phyloP scores from a whole-genome alignment of 2,888 invertebrate species.

The Plagiodera versicolora region DNA sequence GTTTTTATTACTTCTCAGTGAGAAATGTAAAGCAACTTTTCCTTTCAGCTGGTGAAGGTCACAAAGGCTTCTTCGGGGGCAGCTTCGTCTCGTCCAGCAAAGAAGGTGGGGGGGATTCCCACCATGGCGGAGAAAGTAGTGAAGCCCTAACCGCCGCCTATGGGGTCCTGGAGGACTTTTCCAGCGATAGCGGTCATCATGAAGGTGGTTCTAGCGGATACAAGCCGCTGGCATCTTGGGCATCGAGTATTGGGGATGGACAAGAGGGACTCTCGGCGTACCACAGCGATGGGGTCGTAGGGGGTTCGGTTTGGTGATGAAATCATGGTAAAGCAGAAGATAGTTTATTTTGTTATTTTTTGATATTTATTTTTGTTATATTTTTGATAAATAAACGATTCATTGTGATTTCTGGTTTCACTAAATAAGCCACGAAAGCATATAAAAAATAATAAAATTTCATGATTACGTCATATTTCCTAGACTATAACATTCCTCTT shows the following conservation, averaged over 20 bases:
- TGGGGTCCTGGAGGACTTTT: conserved; percentile 30
- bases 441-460: too few species aligned
- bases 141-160: conserved; percentile 15
- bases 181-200: conserved; percentile 11
- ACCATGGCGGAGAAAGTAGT: conserved; percentile 31
- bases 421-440: too few species aligned
- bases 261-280: conserved; percentile 19
- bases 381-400: too few species aligned
- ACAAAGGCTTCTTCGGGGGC: conserved; percentile 39
- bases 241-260: conserved; percentile 13
- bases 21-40: background rate
- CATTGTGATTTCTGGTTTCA: too few species aligned
- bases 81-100: conserved; percentile 43
- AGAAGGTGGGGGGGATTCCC: conserved; percentile 38
- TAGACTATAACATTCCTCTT: too few species aligned
- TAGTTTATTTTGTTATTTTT: background rate
- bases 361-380: too few species aligned
- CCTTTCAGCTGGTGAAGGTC: conserved; percentile 30
- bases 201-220: conserved; percentile 12
- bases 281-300: conserved; percentile 14
- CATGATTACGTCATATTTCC: too few species aligned
- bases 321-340: background rate
- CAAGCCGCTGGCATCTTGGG: background rate
- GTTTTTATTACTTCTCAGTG: too few species aligned
- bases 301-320: conserved; percentile 8